Conservation (phyloP, 2,888 invertebrate genomes). For the Polymixis flavicincta region DNA sequence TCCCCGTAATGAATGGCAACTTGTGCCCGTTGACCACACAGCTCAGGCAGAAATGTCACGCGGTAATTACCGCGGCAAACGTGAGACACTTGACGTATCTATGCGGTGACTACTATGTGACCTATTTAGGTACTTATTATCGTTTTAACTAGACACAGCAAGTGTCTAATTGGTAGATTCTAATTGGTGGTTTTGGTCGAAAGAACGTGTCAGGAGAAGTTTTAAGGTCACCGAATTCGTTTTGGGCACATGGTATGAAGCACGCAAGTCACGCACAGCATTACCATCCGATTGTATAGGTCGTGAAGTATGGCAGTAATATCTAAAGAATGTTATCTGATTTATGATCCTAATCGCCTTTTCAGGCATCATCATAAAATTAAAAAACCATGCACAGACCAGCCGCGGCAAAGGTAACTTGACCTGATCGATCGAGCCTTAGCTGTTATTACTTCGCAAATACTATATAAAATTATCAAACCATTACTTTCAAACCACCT, state of each 20-base stretch:
- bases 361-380: background rate
- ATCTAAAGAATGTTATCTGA: background rate
- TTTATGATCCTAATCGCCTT: background rate
- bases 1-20: constrained; percentile 31
- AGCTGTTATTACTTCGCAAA: too few relatives aligned
- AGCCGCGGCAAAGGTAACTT: too few relatives aligned
- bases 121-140: constrained; percentile 17
- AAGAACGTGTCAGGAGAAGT: background rate
- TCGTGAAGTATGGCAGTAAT: background rate
- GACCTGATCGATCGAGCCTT: too few relatives aligned
- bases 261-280: constrained; percentile 27
- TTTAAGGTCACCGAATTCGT: background rate
- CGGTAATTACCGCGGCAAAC: constrained; percentile 31
- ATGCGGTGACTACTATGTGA: constrained; percentile 36
- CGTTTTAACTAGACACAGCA: constrained; percentile 4
- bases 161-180: background rate
- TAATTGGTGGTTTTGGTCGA: constrained; percentile 30
- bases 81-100: constrained; percentile 42
- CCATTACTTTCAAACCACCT: background rate
- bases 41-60: constrained; percentile 26
- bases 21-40: constrained; percentile 17
- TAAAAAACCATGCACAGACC: too few relatives aligned
- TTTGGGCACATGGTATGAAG: constrained; percentile 8
- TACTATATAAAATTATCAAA: background rate
- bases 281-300: background rate